Evolutionary conservation across 2,888 invertebrate species (phyloP).

Genomic region (Polylopha cassiicola): DNA sequence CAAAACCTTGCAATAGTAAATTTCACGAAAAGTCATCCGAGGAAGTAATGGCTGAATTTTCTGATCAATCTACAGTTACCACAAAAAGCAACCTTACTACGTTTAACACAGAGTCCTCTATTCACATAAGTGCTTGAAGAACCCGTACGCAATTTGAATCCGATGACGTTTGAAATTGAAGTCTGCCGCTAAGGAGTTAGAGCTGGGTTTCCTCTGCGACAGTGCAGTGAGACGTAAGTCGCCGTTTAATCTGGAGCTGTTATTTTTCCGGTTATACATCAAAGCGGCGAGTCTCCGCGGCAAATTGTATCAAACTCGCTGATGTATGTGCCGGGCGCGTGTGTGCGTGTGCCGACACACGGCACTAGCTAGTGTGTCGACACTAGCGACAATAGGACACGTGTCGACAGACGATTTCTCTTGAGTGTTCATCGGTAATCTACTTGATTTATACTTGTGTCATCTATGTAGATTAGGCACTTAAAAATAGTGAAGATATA

Average conservation of each 20-base stretch:
- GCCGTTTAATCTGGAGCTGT: slow-evolving; percentile 56
- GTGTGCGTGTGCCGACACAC: slow-evolving; percentile 10
- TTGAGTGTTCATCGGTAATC: too few relatives aligned
- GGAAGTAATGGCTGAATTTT: slow-evolving; percentile 54
- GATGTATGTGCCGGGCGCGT: slow-evolving; percentile 42
- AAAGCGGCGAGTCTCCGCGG: slow-evolving; percentile 57
- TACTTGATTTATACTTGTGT: too few relatives aligned
- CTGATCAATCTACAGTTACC: slow-evolving; percentile 32
- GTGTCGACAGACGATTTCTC: too few relatives aligned
- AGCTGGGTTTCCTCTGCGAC: slow-evolving; percentile 27
- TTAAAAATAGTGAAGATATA: too few relatives aligned
- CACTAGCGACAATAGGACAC: too few relatives aligned
- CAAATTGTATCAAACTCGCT: slow-evolving; percentile 66
- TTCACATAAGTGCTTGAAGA: slow-evolving; percentile 11
- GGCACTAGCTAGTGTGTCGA: too few relatives aligned
- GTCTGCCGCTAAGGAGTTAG: not conserved
- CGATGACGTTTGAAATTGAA: not conserved
- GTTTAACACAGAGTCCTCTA: not conserved
- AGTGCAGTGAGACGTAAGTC: slow-evolving; percentile 32
- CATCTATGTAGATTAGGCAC: too few relatives aligned
- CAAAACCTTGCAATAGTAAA: slow-evolving; percentile 56
- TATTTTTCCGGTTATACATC: slow-evolving; percentile 69
- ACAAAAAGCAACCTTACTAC: slow-evolving; percentile 4
- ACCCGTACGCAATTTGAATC: not conserved
- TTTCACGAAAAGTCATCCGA: slow-evolving; percentile 56